Evolutionary conservation across 2,113 vertebrate genomes (phyloP).

Genomic region (Strix aluco): DNA sequence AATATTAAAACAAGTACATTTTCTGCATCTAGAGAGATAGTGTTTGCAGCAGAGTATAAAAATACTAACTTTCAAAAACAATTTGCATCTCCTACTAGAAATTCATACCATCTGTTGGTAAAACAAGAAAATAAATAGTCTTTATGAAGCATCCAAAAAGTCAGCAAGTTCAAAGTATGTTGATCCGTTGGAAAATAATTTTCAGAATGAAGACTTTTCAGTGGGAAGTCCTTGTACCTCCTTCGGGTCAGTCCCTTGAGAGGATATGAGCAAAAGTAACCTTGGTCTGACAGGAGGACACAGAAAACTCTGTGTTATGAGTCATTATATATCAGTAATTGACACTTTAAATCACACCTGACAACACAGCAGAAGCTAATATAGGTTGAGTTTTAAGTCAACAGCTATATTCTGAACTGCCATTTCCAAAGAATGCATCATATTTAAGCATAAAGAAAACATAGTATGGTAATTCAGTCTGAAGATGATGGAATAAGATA

Average conservation of each 20-base stretch:
- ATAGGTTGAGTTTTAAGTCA: not conserved
- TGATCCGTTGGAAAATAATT: not conserved
- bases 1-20: not conserved
- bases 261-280: not conserved
- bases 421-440: not conserved
- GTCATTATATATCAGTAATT: not conserved
- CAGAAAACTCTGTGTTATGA: not conserved
- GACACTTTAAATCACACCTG: not conserved
- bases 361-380: not conserved
- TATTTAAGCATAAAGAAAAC: not conserved
- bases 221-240: not conserved
- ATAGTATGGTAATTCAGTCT: not conserved
- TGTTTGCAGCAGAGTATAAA: not conserved
- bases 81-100: not conserved
- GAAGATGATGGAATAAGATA: not conserved
- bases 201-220: not conserved
- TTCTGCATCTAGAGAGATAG: not conserved
- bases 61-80: not conserved
- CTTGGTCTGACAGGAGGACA: not conserved
- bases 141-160: not conserved
- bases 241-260: not conserved
- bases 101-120: conserved; percentile 18
- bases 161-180: not conserved
- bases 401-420: not conserved
- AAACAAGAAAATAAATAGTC: not conserved